Evolutionary conservation across 2,113 vertebrate species (phyloP).

Genomic region (Marmota flaviventris): DNA sequence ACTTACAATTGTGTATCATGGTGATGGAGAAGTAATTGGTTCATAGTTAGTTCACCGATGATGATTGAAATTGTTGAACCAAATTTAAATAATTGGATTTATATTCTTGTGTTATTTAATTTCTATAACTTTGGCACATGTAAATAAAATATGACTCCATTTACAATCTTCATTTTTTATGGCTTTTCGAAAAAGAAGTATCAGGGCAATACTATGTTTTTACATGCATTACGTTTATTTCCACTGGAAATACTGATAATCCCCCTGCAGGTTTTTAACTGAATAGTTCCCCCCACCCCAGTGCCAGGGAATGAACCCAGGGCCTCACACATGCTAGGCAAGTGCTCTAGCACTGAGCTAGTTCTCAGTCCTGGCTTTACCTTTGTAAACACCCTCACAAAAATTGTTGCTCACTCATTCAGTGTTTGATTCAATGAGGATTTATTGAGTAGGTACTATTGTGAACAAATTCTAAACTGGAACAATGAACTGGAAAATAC

Average conservation of each 20-base stretch:
- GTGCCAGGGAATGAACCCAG: background rate
- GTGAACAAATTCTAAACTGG: background rate
- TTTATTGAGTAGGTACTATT: background rate
- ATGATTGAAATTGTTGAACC: background rate
- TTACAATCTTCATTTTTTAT: constrained; percentile 32
- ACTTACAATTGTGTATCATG: background rate
- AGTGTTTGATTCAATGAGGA: background rate
- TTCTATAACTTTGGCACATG: background rate
- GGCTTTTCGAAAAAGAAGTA: background rate
- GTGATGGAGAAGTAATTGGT: constrained; percentile 4
- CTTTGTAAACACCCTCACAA: background rate
- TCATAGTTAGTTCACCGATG: background rate
- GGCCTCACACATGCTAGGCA: background rate
- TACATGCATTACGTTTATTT: constrained; percentile 28
- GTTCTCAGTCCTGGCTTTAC: background rate
- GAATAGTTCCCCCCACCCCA: background rate
- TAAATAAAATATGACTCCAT: background rate
- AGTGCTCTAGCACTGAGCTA: background rate
- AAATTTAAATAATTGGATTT: constrained; percentile 1
- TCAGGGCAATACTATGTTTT: background rate
- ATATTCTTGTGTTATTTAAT: background rate
- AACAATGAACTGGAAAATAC: background rate
- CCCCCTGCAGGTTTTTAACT: background rate
- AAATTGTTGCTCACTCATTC: background rate
- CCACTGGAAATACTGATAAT: background rate